phyloP scores from a whole-genome alignment of 2,797 vertebrate genomes.

The Tiaroga cobitis region DNA sequence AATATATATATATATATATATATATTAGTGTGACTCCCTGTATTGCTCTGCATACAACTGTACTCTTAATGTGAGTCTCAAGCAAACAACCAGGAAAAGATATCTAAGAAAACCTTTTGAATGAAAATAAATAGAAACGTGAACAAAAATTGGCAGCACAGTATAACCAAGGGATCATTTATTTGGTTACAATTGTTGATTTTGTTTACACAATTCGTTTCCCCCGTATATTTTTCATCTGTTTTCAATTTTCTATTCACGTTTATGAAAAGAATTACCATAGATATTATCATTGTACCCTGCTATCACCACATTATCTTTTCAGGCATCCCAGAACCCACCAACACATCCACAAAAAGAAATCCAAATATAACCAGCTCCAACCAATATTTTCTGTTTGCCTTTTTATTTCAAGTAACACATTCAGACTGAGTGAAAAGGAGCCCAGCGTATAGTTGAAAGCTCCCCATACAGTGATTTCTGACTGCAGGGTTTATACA shows the following conservation, averaged over 20 bases:
- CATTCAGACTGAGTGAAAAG: conserved; percentile 24
- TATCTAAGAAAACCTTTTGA: neutral
- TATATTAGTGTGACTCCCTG: neutral
- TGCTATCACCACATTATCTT: neutral
- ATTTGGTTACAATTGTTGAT: conserved; percentile 8
- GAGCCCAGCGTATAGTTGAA: conserved; percentile 24
- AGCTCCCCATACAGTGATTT: conserved; percentile 22
- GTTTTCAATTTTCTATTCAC: neutral
- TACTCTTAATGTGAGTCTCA: neutral
- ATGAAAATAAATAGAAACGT: neutral
- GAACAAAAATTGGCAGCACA: neutral
- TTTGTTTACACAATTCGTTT: neutral
- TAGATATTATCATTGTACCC: neutral
- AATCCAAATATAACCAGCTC: conserved; percentile 4
- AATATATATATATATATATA: too few relatives aligned
- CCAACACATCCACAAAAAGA: neutral
- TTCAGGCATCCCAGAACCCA: neutral
- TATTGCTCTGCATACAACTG: neutral
- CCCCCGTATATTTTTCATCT: neutral
- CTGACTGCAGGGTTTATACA: conserved; percentile 36
- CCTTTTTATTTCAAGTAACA: conserved; percentile 20
- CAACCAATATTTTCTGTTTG: conserved; percentile 20
- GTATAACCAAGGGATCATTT: neutral
- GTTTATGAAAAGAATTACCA: neutral
- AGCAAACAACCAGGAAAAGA: conserved; percentile 6